These are phyloP conservation scores for Drosophila tani DNA, from an alignment of 1,140 invertebrate species.

Conservation along the genomic window DNA sequence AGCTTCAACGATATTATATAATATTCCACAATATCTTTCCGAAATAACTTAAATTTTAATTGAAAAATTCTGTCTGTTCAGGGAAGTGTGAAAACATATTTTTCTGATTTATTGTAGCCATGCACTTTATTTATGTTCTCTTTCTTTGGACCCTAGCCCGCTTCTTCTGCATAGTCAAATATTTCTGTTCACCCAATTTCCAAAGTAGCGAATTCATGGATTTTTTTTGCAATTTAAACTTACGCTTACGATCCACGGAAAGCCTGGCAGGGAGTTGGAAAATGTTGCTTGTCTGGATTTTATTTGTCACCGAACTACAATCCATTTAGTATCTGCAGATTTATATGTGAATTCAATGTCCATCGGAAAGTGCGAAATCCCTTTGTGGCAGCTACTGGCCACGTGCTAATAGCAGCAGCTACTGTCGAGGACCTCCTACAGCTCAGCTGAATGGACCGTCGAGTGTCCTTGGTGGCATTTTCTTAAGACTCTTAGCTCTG, in stretches of 20 bases:
- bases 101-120: constrained; percentile 23
- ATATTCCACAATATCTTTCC: neutral
- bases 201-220: constrained; percentile 16
- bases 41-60: constrained; percentile 25
- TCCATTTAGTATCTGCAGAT: constrained; percentile 30
- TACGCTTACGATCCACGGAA: neutral
- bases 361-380: constrained; percentile 34
- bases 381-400: constrained; percentile 26
- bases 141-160: neutral
- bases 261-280: constrained; percentile 3
- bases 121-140: constrained; percentile 34
- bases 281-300: constrained; percentile 19
- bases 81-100: constrained; percentile 25
- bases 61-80: constrained; percentile 13
- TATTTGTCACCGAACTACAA: constrained; percentile 34
- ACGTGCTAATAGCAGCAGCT: constrained; percentile 45
- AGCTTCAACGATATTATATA: neutral
- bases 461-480: constrained; percentile 42
- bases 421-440: constrained; percentile 35
- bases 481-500: constrained; percentile 44
- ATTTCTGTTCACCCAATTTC: constrained; percentile 12
- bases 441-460: constrained; percentile 36
- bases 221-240: constrained; percentile 23
- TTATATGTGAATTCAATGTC: constrained; percentile 48
- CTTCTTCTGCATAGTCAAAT: constrained; percentile 2